A percentile compares a stretch with the other conserved stretches of the same genome.
Conservation (phyloP, 2,888 invertebrate genomes). For the Eurytoma adleriae region DNA sequence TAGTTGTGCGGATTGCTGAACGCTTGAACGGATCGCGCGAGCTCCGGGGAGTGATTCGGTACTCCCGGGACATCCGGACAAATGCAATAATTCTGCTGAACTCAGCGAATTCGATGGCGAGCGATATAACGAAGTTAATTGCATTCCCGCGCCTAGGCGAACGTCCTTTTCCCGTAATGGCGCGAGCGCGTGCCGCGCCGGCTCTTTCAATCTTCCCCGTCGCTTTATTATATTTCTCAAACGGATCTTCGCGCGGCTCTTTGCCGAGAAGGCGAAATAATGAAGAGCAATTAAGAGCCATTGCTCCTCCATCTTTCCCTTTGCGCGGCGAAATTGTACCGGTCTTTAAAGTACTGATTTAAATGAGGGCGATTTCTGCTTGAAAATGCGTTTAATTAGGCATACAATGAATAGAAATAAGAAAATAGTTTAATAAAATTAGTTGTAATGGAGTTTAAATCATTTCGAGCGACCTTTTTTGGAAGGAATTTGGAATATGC, state of each 20-base stretch:
- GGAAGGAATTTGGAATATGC: too few relatives aligned
- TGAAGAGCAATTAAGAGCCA: slow-evolving; percentile 25
- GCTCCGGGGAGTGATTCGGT: not conserved
- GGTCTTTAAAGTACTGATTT: too few relatives aligned
- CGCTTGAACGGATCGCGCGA: slow-evolving; percentile 1
- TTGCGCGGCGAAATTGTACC: too few relatives aligned
- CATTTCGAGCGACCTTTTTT: too few relatives aligned
- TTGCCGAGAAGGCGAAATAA: slow-evolving; percentile 21
- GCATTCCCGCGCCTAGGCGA: slow-evolving; percentile 24
- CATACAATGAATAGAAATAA: too few relatives aligned
- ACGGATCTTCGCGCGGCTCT: not conserved
- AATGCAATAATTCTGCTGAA: slow-evolving; percentile 6
- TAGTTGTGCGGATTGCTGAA: not conserved
- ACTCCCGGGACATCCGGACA: too few relatives aligned
- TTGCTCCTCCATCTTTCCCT: too few relatives aligned
- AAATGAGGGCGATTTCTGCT: too few relatives aligned
- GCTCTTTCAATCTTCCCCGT: not conserved
- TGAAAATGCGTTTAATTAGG: too few relatives aligned
- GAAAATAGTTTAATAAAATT: too few relatives aligned
- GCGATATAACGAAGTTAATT: slow-evolving; percentile 44
- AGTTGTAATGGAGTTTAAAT: too few relatives aligned
- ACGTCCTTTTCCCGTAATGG: not conserved
- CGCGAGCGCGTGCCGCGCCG: not conserved
- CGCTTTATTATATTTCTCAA: not conserved
- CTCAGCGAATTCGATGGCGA: slow-evolving; percentile 33